Evolutionary conservation across 2,113 vertebrate genomes (phyloP), one percentile per base, ranked within the genome.

Genomic region (Mellivora capensis): DNA sequence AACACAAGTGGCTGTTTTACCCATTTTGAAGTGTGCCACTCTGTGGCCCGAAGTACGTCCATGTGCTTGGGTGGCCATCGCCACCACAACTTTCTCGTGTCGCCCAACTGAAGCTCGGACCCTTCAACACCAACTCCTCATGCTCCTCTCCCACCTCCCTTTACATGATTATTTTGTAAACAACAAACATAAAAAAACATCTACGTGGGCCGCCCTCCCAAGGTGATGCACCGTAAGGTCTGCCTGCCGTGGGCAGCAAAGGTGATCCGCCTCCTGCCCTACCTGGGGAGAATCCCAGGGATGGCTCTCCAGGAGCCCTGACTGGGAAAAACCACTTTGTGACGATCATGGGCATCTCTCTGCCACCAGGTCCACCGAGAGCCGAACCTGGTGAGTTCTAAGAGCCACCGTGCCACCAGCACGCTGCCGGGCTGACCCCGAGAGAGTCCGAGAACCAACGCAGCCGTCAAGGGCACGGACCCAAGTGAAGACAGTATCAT

Each of bases 131-230:
- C 6, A 31, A 57, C 5, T 31, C 39, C 7, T 15, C 67, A 31
- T 3, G 23, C 49, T 8, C 34, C 14, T 4, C 21, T 87, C 21
- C 59, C 1, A 6, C 10, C 34, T 69, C 27, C 23, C 49, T 79
- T 44, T n/a, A 17, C 44, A 14, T 18, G 54, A 82, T 4, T 37
- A 15, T 37, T 31, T 84, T 44, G 44, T 23, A 79, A 76, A 61
- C 34, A 9, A 3, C 6, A 64, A 59, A 74, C 49, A n/a, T 29
- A n/a, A 94, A 9, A 31, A 82, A 71, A 27, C 54, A 44, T 82
- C 64, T 8, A 23, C 39, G 3, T 42, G 3, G 3, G 34, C n/a
- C 27, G 2, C 8, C 3, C 8, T 7, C 3, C 13, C 13, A 3
- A 54, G 21, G 54, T 21, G 79, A n/a, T 3, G 69, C 57, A 64